Percentiles rank a stretch among this genome's conserved stretches.
phyloP scores from a whole-genome alignment of 2,888 invertebrate genomes.

The Lycophotia porphyrea region DNA sequence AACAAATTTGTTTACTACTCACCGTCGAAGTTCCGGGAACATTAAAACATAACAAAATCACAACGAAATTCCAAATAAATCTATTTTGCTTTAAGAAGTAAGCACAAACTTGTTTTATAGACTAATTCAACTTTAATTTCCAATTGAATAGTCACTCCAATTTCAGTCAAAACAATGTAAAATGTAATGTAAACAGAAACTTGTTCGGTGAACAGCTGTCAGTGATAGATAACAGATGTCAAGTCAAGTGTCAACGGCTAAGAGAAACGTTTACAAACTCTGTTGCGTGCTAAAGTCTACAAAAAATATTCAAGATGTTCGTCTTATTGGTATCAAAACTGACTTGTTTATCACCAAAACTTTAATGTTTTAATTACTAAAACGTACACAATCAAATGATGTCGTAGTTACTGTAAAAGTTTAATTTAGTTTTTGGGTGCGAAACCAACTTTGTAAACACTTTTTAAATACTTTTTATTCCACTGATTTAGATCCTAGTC shows the following conservation, averaged over 20 bases:
- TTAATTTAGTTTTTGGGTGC: not conserved
- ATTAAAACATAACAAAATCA: conserved; percentile 7
- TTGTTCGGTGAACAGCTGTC: conserved; percentile 12
- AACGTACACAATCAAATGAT: fast-evolving
- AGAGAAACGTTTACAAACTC: conserved; percentile 16
- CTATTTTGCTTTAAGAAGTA: not conserved
- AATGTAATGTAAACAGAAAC: not conserved
- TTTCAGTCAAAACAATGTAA: not conserved
- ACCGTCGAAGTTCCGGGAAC: conserved; percentile 28
- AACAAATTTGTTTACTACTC: conserved; percentile 39
- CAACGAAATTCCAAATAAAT: conserved; percentile 9
- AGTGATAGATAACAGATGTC: not conserved
- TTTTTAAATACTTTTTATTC: not conserved
- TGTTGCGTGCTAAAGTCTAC: not conserved
- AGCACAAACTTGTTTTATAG: conserved; percentile 19
- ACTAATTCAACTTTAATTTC: not conserved
- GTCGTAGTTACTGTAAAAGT: not conserved
- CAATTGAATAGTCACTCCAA: not conserved
- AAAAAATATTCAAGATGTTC: not conserved
- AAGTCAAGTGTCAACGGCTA: not conserved
- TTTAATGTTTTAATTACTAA: not conserved
- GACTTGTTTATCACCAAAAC: not conserved
- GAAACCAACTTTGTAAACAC: not conserved
- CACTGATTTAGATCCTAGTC: not conserved
- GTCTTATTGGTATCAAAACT: not conserved